phyloP scores from a whole-genome alignment of 1,140 invertebrate genomes.

The Trachymyrmex cornetzi region DNA sequence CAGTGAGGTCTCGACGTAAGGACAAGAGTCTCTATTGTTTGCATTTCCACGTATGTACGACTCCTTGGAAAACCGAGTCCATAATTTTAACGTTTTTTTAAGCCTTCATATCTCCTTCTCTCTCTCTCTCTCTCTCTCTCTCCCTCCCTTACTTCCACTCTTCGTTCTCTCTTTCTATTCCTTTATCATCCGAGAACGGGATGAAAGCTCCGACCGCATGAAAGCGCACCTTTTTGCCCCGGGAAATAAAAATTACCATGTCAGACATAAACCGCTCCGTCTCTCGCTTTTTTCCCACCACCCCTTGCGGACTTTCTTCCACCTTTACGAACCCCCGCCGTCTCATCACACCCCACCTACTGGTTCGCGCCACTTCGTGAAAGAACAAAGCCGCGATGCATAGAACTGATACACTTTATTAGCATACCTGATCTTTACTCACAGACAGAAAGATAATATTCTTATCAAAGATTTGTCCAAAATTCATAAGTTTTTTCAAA shows the following conservation, averaged over 20 bases:
- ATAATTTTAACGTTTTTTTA: constrained; percentile 77
- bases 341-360: constrained; percentile 31
- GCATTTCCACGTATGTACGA: constrained; percentile 72
- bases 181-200: constrained; percentile 77
- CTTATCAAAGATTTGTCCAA: constrained; percentile 2
- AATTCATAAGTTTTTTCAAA: constrained; percentile 10
- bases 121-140: neutral
- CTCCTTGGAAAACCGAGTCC: constrained; percentile 73
- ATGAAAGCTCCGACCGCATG: constrained; percentile 77
- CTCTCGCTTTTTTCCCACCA: constrained; percentile 41
- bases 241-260: constrained; percentile 78
- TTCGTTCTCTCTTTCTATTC: constrained; percentile 60
- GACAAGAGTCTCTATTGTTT: constrained; percentile 69
- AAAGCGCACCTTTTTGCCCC: constrained; percentile 77
- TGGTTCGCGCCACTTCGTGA: constrained; percentile 19
- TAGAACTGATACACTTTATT: constrained; percentile 48
- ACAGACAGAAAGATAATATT: neutral
- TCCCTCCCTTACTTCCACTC: neutral
- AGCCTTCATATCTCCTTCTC: constrained; percentile 26
- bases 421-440: neutral
- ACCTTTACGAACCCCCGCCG: constrained; percentile 10
- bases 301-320: constrained; percentile 46
- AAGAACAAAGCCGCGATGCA: constrained; percentile 35
- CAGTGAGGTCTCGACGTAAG: constrained; percentile 60
- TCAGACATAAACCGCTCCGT: constrained; percentile 75